Conservation (phyloP, 2,113 vertebrate species). For the Ictalurus punctatus region DNA sequence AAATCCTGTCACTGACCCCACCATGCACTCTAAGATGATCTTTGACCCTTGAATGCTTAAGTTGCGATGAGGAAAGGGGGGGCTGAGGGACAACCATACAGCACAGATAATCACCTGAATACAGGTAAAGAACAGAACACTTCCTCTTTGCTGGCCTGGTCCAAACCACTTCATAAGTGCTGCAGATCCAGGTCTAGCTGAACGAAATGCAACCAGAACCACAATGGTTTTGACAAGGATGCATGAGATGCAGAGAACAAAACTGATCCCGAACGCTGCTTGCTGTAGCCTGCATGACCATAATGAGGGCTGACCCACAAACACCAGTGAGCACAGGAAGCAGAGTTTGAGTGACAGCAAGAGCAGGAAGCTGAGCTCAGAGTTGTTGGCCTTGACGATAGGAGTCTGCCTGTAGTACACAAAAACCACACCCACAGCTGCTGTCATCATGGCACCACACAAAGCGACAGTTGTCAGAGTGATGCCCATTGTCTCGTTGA, state of each 20-base stretch:
- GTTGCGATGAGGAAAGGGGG: conserved; percentile 64
- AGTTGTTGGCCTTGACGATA: conserved; percentile 64
- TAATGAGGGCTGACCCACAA: conserved; percentile 59
- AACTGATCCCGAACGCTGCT: conserved; percentile 62
- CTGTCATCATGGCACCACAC: conserved; percentile 63
- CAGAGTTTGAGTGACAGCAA: conserved; percentile 62
- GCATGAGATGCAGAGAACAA: conserved; percentile 64
- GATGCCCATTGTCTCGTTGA: conserved; percentile 59
- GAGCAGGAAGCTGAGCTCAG: conserved; percentile 66
- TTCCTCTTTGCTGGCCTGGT: conserved; percentile 58
- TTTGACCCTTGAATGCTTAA: conserved; percentile 60
- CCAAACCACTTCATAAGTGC: conserved; percentile 61
- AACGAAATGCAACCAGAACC: conserved; percentile 63
- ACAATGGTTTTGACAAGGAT: conserved; percentile 68
- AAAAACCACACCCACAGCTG: conserved; percentile 67
- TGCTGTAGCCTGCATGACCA: conserved; percentile 61
- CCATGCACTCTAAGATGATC: conserved; percentile 70
- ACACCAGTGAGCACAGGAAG: conserved; percentile 63
- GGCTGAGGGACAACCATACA: conserved; percentile 66
- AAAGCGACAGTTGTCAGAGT: conserved; percentile 58
- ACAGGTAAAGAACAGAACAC: conserved; percentile 56
- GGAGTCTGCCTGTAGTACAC: conserved; percentile 60
- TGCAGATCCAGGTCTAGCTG: conserved; percentile 60
- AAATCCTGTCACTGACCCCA: conserved; percentile 69
- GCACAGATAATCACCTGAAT: conserved; percentile 68